These are phyloP conservation scores for Porites lobata DNA, from an alignment of 92 coral and sea anemone genomes.

Conservation along the genomic window DNA sequence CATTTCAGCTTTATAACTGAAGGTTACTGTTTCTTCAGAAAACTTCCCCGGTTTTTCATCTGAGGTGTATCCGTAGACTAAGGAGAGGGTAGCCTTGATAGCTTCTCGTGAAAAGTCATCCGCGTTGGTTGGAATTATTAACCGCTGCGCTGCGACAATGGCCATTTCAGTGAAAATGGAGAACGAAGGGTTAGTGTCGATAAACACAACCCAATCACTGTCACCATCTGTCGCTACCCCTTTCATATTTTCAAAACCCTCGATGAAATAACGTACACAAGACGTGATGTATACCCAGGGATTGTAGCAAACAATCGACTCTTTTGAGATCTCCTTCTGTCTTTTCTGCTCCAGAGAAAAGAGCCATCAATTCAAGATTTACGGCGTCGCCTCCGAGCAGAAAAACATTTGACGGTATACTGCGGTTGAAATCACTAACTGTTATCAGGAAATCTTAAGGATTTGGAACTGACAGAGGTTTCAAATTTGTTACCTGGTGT, in stretches of 20 bases:
- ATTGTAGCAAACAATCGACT: neutral
- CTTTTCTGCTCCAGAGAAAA: constrained; percentile 7
- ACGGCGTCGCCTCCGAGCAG: constrained; percentile 8
- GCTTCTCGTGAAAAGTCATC: constrained; percentile 32
- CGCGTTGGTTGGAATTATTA: neutral
- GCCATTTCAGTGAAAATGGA: constrained; percentile 4
- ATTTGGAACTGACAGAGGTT: neutral
- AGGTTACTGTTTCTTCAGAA: neutral
- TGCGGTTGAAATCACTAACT: neutral
- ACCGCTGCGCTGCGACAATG: neutral
- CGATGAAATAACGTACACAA: constrained; percentile 2
- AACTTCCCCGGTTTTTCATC: neutral
- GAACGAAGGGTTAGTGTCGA: constrained; percentile 26
- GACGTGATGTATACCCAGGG: constrained; percentile 13
- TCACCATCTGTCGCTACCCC: neutral
- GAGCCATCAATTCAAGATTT: constrained; percentile 9
- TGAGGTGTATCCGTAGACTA: constrained; percentile 3
- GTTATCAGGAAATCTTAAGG: neutral
- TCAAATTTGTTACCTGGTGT: neutral
- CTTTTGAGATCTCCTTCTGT: neutral
- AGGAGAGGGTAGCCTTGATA: neutral
- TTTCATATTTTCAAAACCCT: neutral
- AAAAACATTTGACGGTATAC: neutral
- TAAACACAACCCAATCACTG: constrained; percentile 11
- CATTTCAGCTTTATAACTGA: neutral